Evolutionary conservation across 1,140 invertebrate species (phyloP), one percentile per base, ranked within the genome.

Genomic region (Drosophila lowei): DNA sequence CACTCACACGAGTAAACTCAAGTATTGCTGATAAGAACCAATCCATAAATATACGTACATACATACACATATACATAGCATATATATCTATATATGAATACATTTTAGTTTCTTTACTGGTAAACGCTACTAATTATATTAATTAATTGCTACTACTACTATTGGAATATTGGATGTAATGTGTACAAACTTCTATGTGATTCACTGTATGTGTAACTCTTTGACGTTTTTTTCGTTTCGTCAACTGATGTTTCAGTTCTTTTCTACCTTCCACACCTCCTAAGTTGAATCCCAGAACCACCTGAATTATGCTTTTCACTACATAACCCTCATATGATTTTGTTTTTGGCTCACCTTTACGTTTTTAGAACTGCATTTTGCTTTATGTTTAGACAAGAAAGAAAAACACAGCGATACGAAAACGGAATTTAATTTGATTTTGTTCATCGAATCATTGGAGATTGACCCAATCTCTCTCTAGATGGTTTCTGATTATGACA

Each of bases 141-240:
- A 68, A 74, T 70, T 80, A 77, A 79, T 84, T 81, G 78, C 74
- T 81, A 81, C 59, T 86, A 83, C 66, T 77, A 77, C 67, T 88
- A 88, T 88, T 88, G 83, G 64, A 89, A 89, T 90, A 90, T 90
- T 90, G 89, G 89, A 89, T 90, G 89, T 90, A 84, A 81, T 90
- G 89, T 90, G 81, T 88, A 86, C 58, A 86, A 89, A 89, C 74
- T 86, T 90, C 73, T 80, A 88, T 90, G 89, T 90, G 85, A 90
- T 88, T 90, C 84, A 90, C 89, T 90, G 89, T 90, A 90, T 90
- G 89, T 90, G 89, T 88, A 80, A 79, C 77, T 55, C 62, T 72
- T 67, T 89, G 59, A 79, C 34, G 34, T 38, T 38, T 38, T 38
- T 66, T 65, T 72, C 7, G 21, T 41, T 62, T 47, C 7, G 44